phyloP scores from a whole-genome alignment of 2,113 vertebrate species.

The Recurvirostra avosetta region DNA sequence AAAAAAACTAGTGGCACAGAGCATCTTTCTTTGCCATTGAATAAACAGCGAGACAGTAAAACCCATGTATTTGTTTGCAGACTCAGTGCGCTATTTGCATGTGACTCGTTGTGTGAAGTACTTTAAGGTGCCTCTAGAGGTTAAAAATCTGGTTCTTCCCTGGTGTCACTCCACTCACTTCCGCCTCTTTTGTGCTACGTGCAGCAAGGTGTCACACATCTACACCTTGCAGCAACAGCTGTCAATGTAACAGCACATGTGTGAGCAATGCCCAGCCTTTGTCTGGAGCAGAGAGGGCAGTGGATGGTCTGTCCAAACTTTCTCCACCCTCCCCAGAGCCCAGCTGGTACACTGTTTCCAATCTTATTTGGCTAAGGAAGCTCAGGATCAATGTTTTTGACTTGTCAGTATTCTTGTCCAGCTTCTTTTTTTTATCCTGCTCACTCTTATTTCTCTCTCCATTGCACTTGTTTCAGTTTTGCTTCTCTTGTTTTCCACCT shows the following conservation, averaged over 20 bases:
- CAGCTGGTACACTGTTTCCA: not conserved
- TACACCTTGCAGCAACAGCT: not conserved
- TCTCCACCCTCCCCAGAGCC: not conserved
- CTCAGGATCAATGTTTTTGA: not conserved
- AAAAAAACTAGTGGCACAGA: not conserved
- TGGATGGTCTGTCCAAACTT: not conserved
- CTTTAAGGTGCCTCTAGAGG: not conserved
- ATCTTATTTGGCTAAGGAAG: not conserved
- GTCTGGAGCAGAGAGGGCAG: not conserved
- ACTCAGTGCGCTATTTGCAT: not conserved
- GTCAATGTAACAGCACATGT: accelerated
- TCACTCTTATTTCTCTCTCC: not conserved
- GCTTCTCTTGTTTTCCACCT: conserved; percentile 3
- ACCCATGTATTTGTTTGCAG: not conserved
- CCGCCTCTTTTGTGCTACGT: not conserved
- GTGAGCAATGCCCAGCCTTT: not conserved
- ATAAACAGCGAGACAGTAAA: not conserved
- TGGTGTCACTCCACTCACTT: not conserved
- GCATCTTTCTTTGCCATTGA: not conserved
- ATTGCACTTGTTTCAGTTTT: conserved; percentile 1
- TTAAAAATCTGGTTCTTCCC: not conserved
- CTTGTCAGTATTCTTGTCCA: not conserved
- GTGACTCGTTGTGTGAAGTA: not conserved
- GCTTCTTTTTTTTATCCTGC: not conserved
- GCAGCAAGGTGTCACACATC: not conserved